Evolutionary conservation across 2,888 invertebrate genomes (phyloP).

Genomic region (Copidosoma aretas): DNA sequence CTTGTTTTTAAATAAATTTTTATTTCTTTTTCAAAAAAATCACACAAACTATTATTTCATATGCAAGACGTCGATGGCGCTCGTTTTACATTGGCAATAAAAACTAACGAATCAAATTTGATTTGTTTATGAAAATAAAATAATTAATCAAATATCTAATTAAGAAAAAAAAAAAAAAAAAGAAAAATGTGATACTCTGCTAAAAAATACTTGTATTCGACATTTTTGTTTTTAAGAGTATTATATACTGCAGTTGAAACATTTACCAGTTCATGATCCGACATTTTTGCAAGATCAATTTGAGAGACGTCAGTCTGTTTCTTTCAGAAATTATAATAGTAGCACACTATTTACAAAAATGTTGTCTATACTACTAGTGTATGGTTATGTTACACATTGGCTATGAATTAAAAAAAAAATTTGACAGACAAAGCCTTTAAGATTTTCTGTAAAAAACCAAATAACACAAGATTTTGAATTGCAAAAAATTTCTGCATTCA

Average conservation of each 20-base stretch:
- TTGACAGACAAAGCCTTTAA: conserved; percentile 16
- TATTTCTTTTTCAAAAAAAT: conserved; percentile 23
- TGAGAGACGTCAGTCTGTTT: conserved; percentile 36
- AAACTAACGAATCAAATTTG: too few species aligned
- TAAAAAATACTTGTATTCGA: conserved; percentile 17
- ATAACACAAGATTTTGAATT: neutral
- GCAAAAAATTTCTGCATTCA: too few species aligned
- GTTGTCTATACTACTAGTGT: conserved; percentile 26
- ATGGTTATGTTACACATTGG: conserved; percentile 27
- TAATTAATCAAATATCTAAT: conserved; percentile 11
- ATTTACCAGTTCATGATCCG: conserved; percentile 16
- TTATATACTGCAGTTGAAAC: conserved; percentile 33
- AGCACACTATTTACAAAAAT: conserved; percentile 34
- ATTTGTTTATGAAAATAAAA: conserved; percentile 22
- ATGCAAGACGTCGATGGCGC: conserved; percentile 10
- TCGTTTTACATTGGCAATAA: neutral
- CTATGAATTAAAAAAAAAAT: conserved; percentile 26
- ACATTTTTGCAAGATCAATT: conserved; percentile 32
- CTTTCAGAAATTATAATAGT: conserved; percentile 26
- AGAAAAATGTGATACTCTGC: conserved; percentile 6
- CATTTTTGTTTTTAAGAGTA: conserved; percentile 17
- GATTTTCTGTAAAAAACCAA: conserved; percentile 14
- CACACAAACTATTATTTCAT: conserved; percentile 12
- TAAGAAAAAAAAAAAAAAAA: conserved; percentile 7
- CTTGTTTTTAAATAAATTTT: conserved; percentile 15